phyloP scores from a whole-genome alignment of 2,888 invertebrate genomes.

The Teleogryllus oceanicus region DNA sequence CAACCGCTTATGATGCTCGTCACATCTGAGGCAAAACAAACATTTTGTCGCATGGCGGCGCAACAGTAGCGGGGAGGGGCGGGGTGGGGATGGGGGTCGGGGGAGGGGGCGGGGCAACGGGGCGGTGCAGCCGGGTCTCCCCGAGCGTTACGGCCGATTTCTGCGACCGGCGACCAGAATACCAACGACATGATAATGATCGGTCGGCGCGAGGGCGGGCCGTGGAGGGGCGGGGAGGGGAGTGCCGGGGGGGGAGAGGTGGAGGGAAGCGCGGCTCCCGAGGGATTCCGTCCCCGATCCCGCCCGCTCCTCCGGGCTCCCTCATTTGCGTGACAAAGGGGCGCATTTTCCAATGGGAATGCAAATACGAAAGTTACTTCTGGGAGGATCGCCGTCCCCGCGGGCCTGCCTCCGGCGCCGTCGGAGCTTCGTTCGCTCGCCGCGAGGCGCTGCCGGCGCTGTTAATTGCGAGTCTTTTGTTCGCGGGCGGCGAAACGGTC shows the following conservation, averaged over 20 bases:
- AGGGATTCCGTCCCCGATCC: neutral
- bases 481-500: neutral
- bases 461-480: neutral
- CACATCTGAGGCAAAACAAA: neutral
- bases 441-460: neutral
- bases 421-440: neutral
- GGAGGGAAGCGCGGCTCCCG: neutral
- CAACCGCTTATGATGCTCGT: neutral
- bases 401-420: neutral
- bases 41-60: neutral
- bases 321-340: conserved; percentile 18
- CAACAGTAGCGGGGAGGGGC: neutral
- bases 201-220: neutral
- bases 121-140: neutral
- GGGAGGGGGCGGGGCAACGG: neutral
- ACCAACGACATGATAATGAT: conserved; percentile 18
- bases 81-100: neutral
- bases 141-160: neutral
- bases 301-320: neutral
- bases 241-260: neutral
- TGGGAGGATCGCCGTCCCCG: neutral
- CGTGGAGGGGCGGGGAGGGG: neutral
- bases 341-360: conserved; percentile 9
- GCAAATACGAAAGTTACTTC: conserved; percentile 9
- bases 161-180: neutral